Base-by-base conservation (phyloP, 2,113 vertebrate species). In the Polypterus bichir region DNA sequence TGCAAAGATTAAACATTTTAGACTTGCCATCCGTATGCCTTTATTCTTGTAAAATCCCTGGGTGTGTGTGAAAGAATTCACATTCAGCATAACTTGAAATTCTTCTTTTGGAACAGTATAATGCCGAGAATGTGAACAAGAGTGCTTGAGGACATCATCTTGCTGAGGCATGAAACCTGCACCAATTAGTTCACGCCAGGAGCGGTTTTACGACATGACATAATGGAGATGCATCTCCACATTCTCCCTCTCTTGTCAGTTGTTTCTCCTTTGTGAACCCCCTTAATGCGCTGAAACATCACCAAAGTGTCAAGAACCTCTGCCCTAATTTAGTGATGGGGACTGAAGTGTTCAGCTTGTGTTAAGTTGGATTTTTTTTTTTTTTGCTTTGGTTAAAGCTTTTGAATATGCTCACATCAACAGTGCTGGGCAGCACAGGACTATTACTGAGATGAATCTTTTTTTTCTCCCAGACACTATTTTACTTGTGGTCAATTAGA, bases 151-250 rank as follows among this genome's bases (percentile, higher is more conserved):
- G 57, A 59, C 48, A 44, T 71, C 47, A 61, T 63, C 54, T 71
- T 66, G 64, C 64, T 69, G 70, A 71, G 62, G 47, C 65, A 71
- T 64, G 59, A 71, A 48, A 64, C 48, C 62, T 64, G 55, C 59
- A 63, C 66, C 67, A 71, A 71, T 71, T 71, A 71, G 62, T 64
- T 56, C 56, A 49, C 55, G 61, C 66, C 54, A 7, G 59, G 66
- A 68, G 66, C 59, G 49, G 54, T 68, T 62, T 59, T 61, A 66
- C 48, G 56, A 57, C 59, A 49, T 57, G 59, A 53, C 58, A 52
- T 48, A 48, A 61, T 55, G 60, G 54, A 59, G 55, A 46, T 44
- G 65, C 8, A 10, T 55, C 49, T 48, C 46, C 5, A 47, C 59
- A 11, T 46, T 48, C 9, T 60, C 46, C 59, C 44, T 60, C 46